Conservation (phyloP, 2,888 invertebrate species). For the Noctua fimbriata region DNA sequence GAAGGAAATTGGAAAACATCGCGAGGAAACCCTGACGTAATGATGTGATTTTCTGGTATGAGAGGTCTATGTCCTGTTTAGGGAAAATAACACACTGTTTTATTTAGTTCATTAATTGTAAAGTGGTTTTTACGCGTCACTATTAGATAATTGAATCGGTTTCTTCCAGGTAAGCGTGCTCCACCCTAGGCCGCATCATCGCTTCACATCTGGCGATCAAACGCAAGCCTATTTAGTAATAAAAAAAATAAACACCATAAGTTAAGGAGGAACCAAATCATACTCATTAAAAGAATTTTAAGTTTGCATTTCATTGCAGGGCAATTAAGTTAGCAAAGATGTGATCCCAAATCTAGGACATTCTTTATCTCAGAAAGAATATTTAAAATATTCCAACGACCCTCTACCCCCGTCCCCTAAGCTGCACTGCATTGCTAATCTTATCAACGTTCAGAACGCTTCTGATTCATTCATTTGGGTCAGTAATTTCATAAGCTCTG, state of each 20-base stretch:
- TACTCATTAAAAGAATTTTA: not conserved
- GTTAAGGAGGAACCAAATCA: not conserved
- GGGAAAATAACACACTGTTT: not conserved
- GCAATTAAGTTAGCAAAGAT: slow-evolving; percentile 3
- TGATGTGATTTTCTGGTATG: not conserved
- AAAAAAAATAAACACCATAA: not conserved
- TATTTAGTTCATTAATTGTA: not conserved
- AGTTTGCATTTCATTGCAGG: not conserved
- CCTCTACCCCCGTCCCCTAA: not conserved
- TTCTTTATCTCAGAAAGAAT: slow-evolving; percentile 21
- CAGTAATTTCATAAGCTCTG: slow-evolving; percentile 49
- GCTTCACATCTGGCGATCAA: not conserved
- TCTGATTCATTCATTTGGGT: slow-evolving; percentile 62
- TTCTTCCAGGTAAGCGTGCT: not conserved
- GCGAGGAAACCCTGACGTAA: not conserved
- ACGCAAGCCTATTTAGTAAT: not conserved
- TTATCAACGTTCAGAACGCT: slow-evolving; percentile 47
- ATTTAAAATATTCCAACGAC: slow-evolving; percentile 18
- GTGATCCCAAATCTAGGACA: slow-evolving; percentile 5
- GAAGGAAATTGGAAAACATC: slow-evolving; percentile 27
- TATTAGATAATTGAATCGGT: not conserved
- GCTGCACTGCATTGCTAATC: slow-evolving; percentile 36
- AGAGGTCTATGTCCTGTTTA: not conserved
- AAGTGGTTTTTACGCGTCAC: not conserved
- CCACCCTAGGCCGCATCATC: not conserved